Conservation (phyloP, 2,113 vertebrate genomes). For the Antennarius striatus region DNA sequence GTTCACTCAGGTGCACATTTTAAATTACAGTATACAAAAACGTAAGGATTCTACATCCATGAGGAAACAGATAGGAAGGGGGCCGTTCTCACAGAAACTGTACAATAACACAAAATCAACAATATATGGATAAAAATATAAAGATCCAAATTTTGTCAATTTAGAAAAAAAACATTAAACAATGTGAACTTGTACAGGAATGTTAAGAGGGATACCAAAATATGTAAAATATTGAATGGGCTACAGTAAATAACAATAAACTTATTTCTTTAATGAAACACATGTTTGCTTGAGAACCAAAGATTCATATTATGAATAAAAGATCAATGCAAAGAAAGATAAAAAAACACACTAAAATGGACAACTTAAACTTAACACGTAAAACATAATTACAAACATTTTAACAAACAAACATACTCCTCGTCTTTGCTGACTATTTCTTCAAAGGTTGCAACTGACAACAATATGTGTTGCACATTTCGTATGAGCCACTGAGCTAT, state of each 20-base stretch:
- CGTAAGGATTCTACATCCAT: constrained; percentile 58
- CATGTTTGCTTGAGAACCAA: constrained; percentile 20
- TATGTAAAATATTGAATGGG: constrained; percentile 17
- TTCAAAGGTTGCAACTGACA: constrained; percentile 32
- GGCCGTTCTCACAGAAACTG: constrained; percentile 45
- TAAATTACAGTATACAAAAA: constrained; percentile 69
- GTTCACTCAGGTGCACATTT: constrained; percentile 57
- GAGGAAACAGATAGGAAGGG: constrained; percentile 45
- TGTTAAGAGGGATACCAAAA: constrained; percentile 38
- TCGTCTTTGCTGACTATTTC: constrained; percentile 39
- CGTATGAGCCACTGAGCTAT: constrained; percentile 14
- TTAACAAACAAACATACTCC: constrained; percentile 44
- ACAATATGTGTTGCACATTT: constrained; percentile 43
- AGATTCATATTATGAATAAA: constrained; percentile 19
- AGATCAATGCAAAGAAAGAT: constrained; percentile 13
- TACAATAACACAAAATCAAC: constrained; percentile 59
- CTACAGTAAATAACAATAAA: constrained; percentile 19
- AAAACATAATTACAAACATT: constrained; percentile 70
- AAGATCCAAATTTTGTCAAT: constrained; percentile 27
- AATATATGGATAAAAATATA: constrained; percentile 27
- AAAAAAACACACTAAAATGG: constrained; percentile 44
- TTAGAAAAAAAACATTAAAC: constrained; percentile 25
- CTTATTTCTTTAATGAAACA: constrained; percentile 18
- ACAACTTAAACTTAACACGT: constrained; percentile 52
- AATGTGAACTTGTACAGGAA: constrained; percentile 42